Evolutionary conservation across 2,888 invertebrate species (phyloP).

Genomic region (Fragum whitleyi): DNA sequence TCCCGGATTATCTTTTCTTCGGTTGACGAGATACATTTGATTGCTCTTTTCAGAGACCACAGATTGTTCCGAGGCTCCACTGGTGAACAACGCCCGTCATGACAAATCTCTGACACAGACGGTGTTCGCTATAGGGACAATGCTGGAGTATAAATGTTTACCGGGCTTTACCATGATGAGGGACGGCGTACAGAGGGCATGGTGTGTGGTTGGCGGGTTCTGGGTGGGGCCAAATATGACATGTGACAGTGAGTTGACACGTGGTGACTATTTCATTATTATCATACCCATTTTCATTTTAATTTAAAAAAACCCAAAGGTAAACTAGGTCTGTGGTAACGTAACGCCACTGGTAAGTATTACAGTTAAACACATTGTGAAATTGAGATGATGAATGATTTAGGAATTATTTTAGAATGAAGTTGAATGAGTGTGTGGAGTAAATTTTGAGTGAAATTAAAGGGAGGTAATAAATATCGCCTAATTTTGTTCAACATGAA

Average conservation of each 20-base stretch:
- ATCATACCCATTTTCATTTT: neutral
- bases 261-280: constrained; percentile 19
- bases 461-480: no score
- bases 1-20: no score
- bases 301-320: no score
- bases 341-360: no score
- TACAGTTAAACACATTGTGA: no score
- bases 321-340: no score
- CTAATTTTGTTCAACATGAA: no score
- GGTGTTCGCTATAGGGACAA: constrained; percentile 95
- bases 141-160: constrained; percentile 96
- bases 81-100: constrained; percentile 87
- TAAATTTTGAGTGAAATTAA: no score
- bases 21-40: no score
- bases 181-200: constrained; percentile 95
- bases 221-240: constrained; percentile 98
- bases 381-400: no score
- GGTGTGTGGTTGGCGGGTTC: constrained; percentile 92
- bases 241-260: constrained; percentile 93
- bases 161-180: constrained; percentile 92
- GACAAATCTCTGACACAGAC: constrained; percentile 92
- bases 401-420: no score
- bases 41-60: constrained; percentile 61
- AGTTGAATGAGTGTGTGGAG: no score
- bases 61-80: constrained; percentile 75